Conservation (phyloP, 2,113 vertebrate species). For the Psilopsiagon aurifrons region DNA sequence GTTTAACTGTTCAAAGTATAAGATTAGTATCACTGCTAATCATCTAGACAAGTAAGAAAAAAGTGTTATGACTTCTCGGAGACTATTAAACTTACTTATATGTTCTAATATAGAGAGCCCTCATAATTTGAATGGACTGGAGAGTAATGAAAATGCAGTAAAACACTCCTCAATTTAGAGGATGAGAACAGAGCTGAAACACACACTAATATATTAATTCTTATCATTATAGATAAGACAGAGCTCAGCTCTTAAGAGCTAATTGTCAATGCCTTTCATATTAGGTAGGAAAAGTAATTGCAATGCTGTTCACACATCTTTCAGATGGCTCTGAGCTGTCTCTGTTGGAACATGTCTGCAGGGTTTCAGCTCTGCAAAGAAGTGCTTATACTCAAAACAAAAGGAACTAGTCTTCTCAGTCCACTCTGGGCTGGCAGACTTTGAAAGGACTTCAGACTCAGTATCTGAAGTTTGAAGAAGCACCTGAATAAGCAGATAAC, state of each 20-base stretch:
- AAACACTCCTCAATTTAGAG: background rate
- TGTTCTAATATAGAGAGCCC: background rate
- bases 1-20: background rate
- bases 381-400: background rate
- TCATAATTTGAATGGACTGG: background rate
- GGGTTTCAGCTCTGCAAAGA: background rate
- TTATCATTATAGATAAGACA: background rate
- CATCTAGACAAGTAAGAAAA: background rate
- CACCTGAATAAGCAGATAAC: background rate
- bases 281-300: background rate
- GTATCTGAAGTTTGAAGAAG: background rate
- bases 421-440: background rate
- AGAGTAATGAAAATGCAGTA: background rate
- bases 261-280: background rate
- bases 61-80: background rate
- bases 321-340: background rate
- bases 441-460: background rate
- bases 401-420: background rate
- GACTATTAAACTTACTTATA: background rate
- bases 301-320: background rate
- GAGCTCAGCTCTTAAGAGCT: conserved; percentile 6
- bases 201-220: background rate
- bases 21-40: background rate
- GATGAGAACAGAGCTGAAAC: background rate
- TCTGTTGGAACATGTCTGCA: background rate